These are phyloP conservation scores for Drosophila kuntzei DNA, from an alignment of 2,888 invertebrate genomes.

Conservation along the genomic window DNA sequence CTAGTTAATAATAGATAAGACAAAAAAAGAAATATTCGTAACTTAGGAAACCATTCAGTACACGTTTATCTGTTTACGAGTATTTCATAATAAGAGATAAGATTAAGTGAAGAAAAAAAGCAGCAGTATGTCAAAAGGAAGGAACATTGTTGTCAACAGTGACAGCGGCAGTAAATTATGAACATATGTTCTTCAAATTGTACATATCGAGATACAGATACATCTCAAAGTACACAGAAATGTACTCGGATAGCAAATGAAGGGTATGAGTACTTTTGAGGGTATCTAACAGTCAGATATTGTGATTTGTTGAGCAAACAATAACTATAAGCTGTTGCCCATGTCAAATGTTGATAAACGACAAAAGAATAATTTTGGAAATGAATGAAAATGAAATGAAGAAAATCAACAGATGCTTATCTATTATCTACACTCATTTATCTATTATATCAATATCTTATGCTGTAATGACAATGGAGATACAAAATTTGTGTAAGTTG, in stretches of 20 bases:
- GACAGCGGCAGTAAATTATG: constrained; percentile 10
- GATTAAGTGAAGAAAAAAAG: constrained; percentile 6
- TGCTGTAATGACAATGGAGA: constrained; percentile 7
- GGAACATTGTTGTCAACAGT: constrained; percentile 7
- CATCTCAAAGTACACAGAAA: constrained; percentile 4
- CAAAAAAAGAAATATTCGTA: constrained; percentile 2
- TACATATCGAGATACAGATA: constrained; percentile 14
- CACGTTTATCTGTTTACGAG: constrained; percentile 10
- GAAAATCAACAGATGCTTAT: constrained; percentile 19
- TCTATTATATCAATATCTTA: constrained; percentile 24
- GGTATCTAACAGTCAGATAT: constrained; percentile 7
- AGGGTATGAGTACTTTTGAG: not conserved
- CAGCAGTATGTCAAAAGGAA: constrained; percentile 2
- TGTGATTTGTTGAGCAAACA: not conserved
- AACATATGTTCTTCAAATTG: constrained; percentile 25
- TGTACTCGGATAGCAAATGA: not conserved
- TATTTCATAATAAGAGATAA: constrained; percentile 11
- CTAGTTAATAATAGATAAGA: not conserved
- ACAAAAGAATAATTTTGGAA: not conserved
- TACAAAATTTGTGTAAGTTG: constrained; percentile 13
- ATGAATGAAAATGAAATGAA: constrained; percentile 4
- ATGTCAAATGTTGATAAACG: constrained; percentile 11
- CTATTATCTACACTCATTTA: constrained; percentile 21
- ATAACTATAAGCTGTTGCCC: constrained; percentile 5
- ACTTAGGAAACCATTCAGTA: not conserved